Percentiles rank a stretch among this genome's conserved stretches.
Conservation (phyloP, 2,113 vertebrate species). For the Phrynocephalus versicolor region DNA sequence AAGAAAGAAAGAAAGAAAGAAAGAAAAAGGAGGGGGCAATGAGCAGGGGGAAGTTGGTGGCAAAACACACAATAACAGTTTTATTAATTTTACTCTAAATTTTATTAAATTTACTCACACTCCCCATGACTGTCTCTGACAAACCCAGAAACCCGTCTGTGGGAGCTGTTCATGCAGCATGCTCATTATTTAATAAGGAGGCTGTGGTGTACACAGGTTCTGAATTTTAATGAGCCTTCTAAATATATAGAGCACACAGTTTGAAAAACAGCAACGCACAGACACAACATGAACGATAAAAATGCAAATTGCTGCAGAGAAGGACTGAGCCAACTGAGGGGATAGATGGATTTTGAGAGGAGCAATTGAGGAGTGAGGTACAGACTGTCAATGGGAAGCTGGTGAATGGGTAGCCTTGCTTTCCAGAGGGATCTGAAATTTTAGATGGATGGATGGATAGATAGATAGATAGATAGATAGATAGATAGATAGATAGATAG, state of each 20-base stretch:
- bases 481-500: background rate
- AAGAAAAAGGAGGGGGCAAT: too few species aligned
- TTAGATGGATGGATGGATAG: background rate
- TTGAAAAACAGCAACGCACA: conserved; percentile 29
- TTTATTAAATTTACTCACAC: conserved; percentile 63
- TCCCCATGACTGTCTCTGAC: conserved; percentile 34
- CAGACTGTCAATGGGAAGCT: background rate
- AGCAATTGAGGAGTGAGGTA: background rate
- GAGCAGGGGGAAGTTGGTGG: background rate
- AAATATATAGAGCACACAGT: conserved; percentile 48
- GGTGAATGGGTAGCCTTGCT: background rate
- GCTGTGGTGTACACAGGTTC: conserved; percentile 31
- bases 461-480: background rate
- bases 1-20: too few species aligned
- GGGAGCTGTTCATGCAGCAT: conserved; percentile 43
- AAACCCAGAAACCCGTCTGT: conserved; percentile 41
- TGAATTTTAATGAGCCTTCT: conserved; percentile 64
- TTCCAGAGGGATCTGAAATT: background rate
- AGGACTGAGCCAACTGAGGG: background rate
- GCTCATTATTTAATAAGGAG: conserved; percentile 63
- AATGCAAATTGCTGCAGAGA: conserved; percentile 33
- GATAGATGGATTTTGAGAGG: background rate
- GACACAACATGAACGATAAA: conserved; percentile 31
- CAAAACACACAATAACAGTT: conserved; percentile 58
- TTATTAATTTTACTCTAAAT: conserved; percentile 61